Evolutionary conservation across 2,888 invertebrate species (phyloP).

Genomic region (Melanostoma scalare): DNA sequence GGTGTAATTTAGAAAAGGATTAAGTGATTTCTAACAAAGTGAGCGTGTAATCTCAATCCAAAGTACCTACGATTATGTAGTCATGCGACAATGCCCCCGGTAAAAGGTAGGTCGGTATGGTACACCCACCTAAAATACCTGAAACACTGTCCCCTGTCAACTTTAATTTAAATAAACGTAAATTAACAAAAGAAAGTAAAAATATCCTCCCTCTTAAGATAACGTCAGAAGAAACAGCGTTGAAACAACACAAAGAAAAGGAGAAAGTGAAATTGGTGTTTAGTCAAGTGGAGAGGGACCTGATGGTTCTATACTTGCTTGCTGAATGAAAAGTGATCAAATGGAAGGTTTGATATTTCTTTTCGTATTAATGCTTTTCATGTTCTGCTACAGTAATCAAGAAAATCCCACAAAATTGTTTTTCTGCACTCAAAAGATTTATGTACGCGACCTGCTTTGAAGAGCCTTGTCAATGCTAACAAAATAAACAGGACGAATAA

Average conservation of each 20-base stretch:
- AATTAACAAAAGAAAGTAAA: conserved; percentile 53
- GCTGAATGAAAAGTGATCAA: conserved; percentile 38
- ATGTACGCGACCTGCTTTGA: conserved; percentile 38
- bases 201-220: conserved; percentile 27
- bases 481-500: conserved; percentile 3
- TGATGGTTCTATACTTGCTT: too few species aligned
- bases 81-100: conserved; percentile 28
- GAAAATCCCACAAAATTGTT: conserved; percentile 34
- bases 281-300: background rate
- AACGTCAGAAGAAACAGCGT: conserved; percentile 3
- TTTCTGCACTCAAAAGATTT: conserved; percentile 21
- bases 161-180: conserved; percentile 56
- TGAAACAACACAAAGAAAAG: conserved; percentile 16
- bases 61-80: conserved; percentile 66
- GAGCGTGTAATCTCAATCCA: conserved; percentile 64
- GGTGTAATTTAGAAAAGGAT: conserved; percentile 70
- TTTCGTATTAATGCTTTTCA: conserved; percentile 3
- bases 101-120: background rate
- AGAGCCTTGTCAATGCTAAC: conserved; percentile 14
- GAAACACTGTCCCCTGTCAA: conserved; percentile 52
- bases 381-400: conserved; percentile 35
- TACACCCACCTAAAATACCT: conserved; percentile 3
- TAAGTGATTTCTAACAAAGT: conserved; percentile 69
- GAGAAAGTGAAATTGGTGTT: background rate
- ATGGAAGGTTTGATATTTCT: conserved; percentile 44